Conservation (phyloP, 1,140 invertebrate species). For the Temnothorax longispinosus region DNA sequence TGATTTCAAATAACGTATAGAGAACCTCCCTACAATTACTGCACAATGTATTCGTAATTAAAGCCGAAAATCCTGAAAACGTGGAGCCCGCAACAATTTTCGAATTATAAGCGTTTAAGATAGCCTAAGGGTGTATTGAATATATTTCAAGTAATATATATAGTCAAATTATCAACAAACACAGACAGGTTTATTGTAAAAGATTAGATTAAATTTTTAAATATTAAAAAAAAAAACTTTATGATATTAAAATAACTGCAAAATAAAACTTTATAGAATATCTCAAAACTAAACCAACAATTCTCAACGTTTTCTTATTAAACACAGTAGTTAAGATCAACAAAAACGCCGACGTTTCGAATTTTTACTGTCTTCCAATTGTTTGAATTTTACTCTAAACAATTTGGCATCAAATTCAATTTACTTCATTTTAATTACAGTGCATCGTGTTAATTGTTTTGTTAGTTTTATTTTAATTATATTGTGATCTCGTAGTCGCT, state of each 20-base stretch:
- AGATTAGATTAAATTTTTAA: neutral
- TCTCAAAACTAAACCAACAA: neutral
- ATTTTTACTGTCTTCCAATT: neutral
- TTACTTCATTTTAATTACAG: slow-evolving; percentile 7
- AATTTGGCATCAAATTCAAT: neutral
- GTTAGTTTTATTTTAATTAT: neutral
- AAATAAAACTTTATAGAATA: neutral
- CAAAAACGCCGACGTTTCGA: no score
- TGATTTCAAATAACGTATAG: neutral
- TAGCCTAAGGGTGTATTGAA: neutral
- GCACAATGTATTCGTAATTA: neutral
- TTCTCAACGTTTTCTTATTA: neutral
- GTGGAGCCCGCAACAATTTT: neutral
- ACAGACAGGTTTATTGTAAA: no score
- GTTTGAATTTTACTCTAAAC: neutral
- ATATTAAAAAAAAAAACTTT: neutral
- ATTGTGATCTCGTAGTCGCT: neutral
- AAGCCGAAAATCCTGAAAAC: neutral
- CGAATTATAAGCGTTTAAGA: neutral
- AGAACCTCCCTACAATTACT: neutral
- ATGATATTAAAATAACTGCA: neutral
- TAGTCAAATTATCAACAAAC: neutral
- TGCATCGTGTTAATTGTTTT: no score
- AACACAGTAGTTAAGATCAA: neutral
- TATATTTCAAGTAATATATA: neutral